Evolutionary conservation across 2,888 invertebrate species (phyloP), one percentile per base, ranked within the genome.

Genomic region (Drosophila atroscutellata): DNA sequence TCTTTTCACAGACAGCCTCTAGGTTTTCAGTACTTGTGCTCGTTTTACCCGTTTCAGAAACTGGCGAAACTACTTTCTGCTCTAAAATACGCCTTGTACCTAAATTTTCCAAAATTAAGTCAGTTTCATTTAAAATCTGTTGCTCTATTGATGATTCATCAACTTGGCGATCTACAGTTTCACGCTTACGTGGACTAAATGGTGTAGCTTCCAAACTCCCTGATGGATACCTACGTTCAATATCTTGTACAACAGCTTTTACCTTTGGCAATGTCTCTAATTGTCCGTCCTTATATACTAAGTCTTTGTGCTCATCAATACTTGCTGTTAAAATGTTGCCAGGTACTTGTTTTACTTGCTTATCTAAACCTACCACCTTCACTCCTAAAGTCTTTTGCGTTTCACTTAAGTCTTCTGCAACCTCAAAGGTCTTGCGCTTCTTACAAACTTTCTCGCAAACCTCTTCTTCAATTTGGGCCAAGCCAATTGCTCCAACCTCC

Each of bases 221-320:
- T 47, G 84, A 83, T 2, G 92, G 81, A 78, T 75, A 80, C 51
- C 93, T 93, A 69, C 94, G 94, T 90, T 95, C 95, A 62, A 95
- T 88, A 57, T 93, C 89, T 89, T 94, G 93, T 34, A 95, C 93
- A 81, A 94, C 94, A 39, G 94, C 94, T 91, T 93, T 94, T 2
- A 95, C 95, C 80, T 94, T 94, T 28, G 94, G 94, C 66, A 87
- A 75, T 39, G 37, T 72, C 52, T 84, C 81, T 37, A 47, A 42
- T 37, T 68, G 62, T 13, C n/a, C 26, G 45, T 79, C 62, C 79
- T 75, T 83, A 79, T 51, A 59, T 54, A 70, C 80, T 85, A 89
- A 61, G 34, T 80, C 70, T 69, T 56, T 68, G 62, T 73, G 78
- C 62, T 80, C 60, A 24, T 59, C 77, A 77, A 82, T 72, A 62